Base-by-base conservation (phyloP, 2,888 invertebrate genomes). In the Timandra comae region DNA sequence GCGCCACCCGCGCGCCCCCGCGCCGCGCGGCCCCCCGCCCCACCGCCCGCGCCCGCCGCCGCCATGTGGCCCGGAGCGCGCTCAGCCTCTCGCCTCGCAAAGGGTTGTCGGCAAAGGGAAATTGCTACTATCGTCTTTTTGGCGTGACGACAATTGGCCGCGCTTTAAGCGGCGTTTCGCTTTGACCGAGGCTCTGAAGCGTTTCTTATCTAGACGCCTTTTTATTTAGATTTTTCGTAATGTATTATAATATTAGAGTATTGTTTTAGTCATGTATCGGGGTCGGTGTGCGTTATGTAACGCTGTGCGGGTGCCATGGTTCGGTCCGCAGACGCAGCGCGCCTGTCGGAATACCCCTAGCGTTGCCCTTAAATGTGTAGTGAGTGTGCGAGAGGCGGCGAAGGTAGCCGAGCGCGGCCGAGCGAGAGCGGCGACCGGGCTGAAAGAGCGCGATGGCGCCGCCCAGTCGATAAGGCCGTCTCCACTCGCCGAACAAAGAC, bases 401-500 rank as follows among this genome's bases (percentile, higher is more conserved):
- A 64, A 54, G 60, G 52, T 46, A 38, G 48, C 64, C 81, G 82
- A 77, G 50, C 41, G 36, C 26, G 33, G 37, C 55, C 84, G 84
- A 80, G 55, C 49, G 47, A 54, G 55, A 42, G 51, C 51, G 46
- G 54, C 71, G 71, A 73, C 52, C 40, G 51, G 56, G 60, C 63
- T 68, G 78, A 80, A 53, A 67, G 64, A 64, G 66, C 63, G 61
- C 74, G 66, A 71, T 63, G 81, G 80, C 77, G 79, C 84, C 84
- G 84, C 86, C 85, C 81, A 86, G 86, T 86, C 86, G 85, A 86
- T 86, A 86, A 79, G 84, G 79, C 78, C 71, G 76, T 78, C 81
- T 82, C 81, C 68, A 74, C 76, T 71, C 63, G 57, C 71, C 65
- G 78, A 80, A 85, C 85, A 85, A 85, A 85, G 82, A 81, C 80